Conservation (phyloP, 2,113 vertebrate species). For the Podarcis raffonei region DNA sequence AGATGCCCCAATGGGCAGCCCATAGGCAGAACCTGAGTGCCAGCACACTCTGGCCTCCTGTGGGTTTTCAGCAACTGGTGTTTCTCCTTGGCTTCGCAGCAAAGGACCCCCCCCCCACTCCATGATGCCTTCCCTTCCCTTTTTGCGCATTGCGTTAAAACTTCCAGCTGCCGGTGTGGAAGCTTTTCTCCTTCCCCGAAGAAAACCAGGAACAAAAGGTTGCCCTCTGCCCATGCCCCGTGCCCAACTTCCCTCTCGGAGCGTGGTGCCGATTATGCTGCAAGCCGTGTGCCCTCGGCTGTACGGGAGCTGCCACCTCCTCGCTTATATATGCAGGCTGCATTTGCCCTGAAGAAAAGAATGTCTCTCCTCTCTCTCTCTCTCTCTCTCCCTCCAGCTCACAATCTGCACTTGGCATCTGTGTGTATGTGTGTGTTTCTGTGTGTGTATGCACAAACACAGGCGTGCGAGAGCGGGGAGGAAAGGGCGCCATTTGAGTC, state of each 20-base stretch:
- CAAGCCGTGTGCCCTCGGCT: constrained; percentile 62
- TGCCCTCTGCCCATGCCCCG: constrained; percentile 34
- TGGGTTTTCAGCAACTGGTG: no score
- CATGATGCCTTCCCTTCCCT: accelerated
- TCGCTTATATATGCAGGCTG: constrained; percentile 54
- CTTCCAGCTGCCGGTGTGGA: accelerated
- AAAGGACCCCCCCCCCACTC: accelerated
- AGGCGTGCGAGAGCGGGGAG: constrained; percentile 5
- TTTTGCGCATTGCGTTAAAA: accelerated
- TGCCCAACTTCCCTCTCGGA: constrained; percentile 55
- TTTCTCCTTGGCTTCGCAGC: neutral
- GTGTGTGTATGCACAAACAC: constrained; percentile 42
- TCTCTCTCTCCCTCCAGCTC: constrained; percentile 33
- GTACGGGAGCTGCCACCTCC: constrained; percentile 57
- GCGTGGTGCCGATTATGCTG: constrained; percentile 53
- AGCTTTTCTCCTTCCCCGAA: neutral
- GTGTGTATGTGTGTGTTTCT: neutral
- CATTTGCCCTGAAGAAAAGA: constrained; percentile 76
- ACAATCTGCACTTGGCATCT: neutral
- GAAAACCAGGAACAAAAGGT: neutral
- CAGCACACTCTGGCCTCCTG: no score
- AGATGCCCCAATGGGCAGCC: no score
- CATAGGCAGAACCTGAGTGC: no score
- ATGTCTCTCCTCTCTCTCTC: neutral
- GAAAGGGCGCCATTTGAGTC: constrained; percentile 82